Conservation (phyloP, 2,888 invertebrate genomes). For the Drosophila anceps region DNA sequence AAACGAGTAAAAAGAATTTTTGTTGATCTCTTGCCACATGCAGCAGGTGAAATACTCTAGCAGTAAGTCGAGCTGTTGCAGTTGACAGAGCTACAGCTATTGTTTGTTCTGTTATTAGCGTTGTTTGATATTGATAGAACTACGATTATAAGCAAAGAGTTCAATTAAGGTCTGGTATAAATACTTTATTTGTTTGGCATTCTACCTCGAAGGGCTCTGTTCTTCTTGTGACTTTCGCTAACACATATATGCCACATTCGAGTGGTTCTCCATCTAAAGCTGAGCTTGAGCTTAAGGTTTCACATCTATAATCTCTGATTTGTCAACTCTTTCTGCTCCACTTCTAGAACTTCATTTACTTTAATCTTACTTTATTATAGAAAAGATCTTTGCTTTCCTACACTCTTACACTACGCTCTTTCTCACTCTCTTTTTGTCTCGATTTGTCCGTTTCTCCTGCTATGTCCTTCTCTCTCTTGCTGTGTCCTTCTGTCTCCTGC, state of each 20-base stretch:
- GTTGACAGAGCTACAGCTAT: neutral
- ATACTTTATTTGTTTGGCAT: neutral
- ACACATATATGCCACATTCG: too few species aligned
- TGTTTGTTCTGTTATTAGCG: too few species aligned
- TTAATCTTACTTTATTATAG: too few species aligned
- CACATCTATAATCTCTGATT: too few species aligned
- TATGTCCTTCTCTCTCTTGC: neutral
- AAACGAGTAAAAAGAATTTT: slow-evolving; percentile 13
- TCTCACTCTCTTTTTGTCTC: too few species aligned
- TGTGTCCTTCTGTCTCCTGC: neutral
- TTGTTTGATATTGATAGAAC: neutral
- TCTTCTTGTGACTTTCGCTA: neutral
- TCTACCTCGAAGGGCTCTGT: neutral
- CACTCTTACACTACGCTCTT: too few species aligned
- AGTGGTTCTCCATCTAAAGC: neutral
- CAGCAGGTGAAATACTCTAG: slow-evolving; percentile 12
- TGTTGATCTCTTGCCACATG: neutral
- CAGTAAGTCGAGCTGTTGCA: neutral
- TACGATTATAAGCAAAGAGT: neutral
- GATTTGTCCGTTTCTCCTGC: too few species aligned
- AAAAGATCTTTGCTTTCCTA: too few species aligned
- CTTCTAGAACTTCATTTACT: neutral
- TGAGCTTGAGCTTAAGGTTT: neutral
- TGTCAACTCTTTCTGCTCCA: neutral
- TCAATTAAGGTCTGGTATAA: neutral